Conservation (phyloP, 2,113 vertebrate species). For the Cyprinodon variegatus region DNA sequence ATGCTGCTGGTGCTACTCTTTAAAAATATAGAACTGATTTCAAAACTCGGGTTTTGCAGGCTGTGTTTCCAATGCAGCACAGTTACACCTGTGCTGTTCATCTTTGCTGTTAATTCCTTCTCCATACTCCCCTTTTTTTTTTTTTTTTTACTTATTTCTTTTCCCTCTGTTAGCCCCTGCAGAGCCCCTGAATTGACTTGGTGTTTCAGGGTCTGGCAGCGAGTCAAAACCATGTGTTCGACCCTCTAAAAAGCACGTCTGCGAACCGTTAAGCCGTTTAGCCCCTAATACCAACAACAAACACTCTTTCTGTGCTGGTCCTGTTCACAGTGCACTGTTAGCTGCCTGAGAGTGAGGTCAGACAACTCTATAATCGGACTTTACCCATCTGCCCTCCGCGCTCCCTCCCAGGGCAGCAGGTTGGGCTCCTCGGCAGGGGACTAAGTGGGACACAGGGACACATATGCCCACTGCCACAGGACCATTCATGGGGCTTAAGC, state of each 20-base stretch:
- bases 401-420: conserved; percentile 69
- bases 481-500: conserved; percentile 65
- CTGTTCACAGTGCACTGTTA: conserved; percentile 59
- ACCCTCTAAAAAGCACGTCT: conserved; percentile 71
- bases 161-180: conserved; percentile 9
- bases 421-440: conserved; percentile 70
- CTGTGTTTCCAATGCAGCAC: conserved; percentile 3
- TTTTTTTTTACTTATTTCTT: conserved; percentile 15
- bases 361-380: conserved; percentile 79
- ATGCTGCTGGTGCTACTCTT: background rate
- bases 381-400: conserved; percentile 77
- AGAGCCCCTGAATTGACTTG: conserved; percentile 51
- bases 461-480: conserved; percentile 72
- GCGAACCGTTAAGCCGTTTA: conserved; percentile 80
- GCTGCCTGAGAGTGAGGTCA: conserved; percentile 72
- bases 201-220: conserved; percentile 60
- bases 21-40: background rate
- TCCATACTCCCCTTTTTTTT: conserved; percentile 1
- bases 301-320: conserved; percentile 72
- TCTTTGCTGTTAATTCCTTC: conserved; percentile 24
- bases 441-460: conserved; percentile 75
- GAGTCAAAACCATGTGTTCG: conserved; percentile 68
- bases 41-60: background rate
- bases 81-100: conserved; percentile 33
- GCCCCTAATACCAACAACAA: conserved; percentile 80